Evolutionary conservation across 2,888 invertebrate species (phyloP).

Genomic region (Capitulum mitella): DNA sequence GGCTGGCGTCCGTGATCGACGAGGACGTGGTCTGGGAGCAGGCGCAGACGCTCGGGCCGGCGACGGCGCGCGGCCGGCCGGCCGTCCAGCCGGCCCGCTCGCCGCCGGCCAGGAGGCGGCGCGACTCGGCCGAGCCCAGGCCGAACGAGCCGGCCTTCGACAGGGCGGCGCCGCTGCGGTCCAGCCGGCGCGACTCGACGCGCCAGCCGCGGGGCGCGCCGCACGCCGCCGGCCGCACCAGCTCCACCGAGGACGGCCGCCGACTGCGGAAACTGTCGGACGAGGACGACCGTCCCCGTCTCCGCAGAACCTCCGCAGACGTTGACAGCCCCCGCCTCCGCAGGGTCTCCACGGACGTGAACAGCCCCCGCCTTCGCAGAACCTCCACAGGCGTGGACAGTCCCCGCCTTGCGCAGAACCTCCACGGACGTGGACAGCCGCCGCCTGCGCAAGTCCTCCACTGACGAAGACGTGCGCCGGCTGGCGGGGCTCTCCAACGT

Average conservation of each 20-base stretch:
- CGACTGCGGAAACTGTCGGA: too few species aligned
- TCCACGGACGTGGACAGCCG: not conserved
- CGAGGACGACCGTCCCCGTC: not conserved
- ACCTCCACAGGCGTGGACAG: not conserved
- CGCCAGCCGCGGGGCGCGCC: not conserved
- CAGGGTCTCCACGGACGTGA: not conserved
- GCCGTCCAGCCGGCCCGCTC: not conserved
- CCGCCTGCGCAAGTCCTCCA: not conserved
- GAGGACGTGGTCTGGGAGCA: not conserved
- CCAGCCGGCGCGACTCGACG: not conserved
- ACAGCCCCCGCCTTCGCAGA: not conserved
- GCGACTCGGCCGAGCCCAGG: not conserved
- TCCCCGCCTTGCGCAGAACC: not conserved
- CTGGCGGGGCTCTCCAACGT: not conserved
- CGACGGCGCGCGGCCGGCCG: not conserved
- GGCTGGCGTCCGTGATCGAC: not conserved
- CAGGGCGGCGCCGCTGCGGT: not conserved
- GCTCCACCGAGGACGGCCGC: not conserved
- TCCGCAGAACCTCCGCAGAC: not conserved
- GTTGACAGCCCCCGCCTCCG: not conserved
- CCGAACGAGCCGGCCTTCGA: not conserved
- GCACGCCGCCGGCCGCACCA: not conserved
- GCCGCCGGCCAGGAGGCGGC: not conserved
- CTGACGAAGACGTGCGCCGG: not conserved
- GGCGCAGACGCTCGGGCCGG: not conserved